Evolutionary conservation across 2,888 invertebrate species (phyloP), one percentile per base, ranked within the genome.

Genomic region (Leptinotarsa tumamoca): DNA sequence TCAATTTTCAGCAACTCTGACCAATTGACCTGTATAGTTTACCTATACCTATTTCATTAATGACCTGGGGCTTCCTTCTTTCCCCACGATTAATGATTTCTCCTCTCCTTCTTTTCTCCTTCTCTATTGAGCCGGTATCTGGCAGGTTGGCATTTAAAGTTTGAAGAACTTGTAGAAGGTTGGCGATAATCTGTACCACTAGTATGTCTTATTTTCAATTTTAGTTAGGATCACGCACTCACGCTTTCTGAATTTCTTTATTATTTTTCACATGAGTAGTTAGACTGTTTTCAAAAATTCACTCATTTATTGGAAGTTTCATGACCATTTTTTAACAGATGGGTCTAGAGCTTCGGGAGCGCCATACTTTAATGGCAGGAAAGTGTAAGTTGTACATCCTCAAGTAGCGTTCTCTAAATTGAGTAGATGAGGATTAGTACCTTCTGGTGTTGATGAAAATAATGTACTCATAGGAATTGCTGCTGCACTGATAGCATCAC

Each of bases 161-260:
- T 51, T 50, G 18, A 67, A 67, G 17, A 0, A 5, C n/a, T 67
- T 15, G 67, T 33, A 7, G 43, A 18, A 4, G 49, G 7, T 67
- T n/a, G 15, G 17, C n/a, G 27, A 27, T 27, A 27, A 43, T 33
- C 4, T 17, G 17, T 27, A 67, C n/a, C 10, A 4, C 3, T 13
- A 7, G n/a, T 4, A 14, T 23, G 4, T 15, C 5, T n/a, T 17
- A 7, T 49, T 49, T 50, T n/a, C 21, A 13, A 13, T 67, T 67
- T 67, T 1, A 91, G 98, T 98, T 90, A 92, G 91, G 61, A 90
- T 93, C 75, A 17, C 0, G 70, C 72, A n/a, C 74, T 73, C 69
- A 17, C 0, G 70, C 73, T 23, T 76, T 73, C 69, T 67, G 56
- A 21, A 58, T 18, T 67, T 73, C 51, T 49, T 23, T 68, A 13